Conservation (phyloP, 1,140 invertebrate genomes). For the Zophobas atratus region DNA sequence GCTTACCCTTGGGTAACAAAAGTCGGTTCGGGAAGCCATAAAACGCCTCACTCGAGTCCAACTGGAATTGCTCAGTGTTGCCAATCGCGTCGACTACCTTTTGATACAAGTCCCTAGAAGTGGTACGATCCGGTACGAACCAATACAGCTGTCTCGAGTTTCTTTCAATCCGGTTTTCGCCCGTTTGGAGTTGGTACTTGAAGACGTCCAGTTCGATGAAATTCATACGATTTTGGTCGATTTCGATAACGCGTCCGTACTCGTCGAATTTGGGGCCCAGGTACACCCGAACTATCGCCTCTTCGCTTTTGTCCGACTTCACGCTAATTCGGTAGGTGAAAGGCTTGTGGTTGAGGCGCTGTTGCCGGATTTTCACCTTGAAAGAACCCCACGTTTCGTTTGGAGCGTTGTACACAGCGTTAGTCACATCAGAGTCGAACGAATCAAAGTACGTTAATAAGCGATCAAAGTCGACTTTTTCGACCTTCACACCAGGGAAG, state of each 20-base stretch:
- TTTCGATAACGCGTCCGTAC: constrained; percentile 69
- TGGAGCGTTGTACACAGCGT: constrained; percentile 70
- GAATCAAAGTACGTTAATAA: constrained; percentile 82
- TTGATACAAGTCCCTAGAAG: constrained; percentile 74
- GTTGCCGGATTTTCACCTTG: constrained; percentile 64
- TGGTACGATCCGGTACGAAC: constrained; percentile 76
- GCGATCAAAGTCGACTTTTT: constrained; percentile 75
- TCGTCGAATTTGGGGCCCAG: constrained; percentile 79
- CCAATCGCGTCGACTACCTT: constrained; percentile 71
- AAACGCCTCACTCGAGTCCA: constrained; percentile 61
- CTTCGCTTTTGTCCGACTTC: constrained; percentile 71
- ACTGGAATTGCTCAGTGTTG: constrained; percentile 68
- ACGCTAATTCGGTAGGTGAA: constrained; percentile 76
- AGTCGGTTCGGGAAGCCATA: constrained; percentile 50
- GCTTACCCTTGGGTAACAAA: constrained; percentile 77
- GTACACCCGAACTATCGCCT: constrained; percentile 77
- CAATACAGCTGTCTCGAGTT: constrained; percentile 77
- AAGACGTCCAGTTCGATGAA: constrained; percentile 82
- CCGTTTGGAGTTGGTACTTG: constrained; percentile 74
- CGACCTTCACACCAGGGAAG: constrained; percentile 76
- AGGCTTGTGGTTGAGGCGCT: constrained; percentile 74
- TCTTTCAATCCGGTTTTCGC: constrained; percentile 78
- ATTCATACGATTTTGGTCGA: constrained; percentile 72
- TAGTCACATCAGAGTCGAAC: constrained; percentile 77
- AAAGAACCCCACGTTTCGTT: constrained; percentile 58